Evolutionary conservation across 2,113 vertebrate species (phyloP), one percentile per base, ranked within the genome.

Genomic region (Thamnaconus septentrionalis): DNA sequence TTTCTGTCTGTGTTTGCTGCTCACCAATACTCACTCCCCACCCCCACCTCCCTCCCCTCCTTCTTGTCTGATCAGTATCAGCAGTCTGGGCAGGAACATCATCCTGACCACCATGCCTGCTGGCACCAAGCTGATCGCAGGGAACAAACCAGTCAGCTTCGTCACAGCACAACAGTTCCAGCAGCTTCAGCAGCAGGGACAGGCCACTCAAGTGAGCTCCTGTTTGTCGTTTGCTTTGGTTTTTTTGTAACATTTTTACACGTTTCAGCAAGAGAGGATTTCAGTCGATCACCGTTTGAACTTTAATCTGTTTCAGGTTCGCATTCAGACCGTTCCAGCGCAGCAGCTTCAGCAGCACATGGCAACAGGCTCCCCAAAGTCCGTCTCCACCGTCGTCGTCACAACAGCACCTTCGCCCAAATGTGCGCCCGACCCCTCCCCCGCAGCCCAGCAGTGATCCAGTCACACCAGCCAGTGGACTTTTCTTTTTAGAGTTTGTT

Each of bases 61-160:
- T 4, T 59, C 5, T 61, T 52, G 6, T 59, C 40, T 56, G 44
- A 66, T 46, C 71, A 98, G 96, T 80, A 93, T 99, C 74, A 91
- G 97, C 56, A 95, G 93, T 40, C 85, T 99, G 65, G 96, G 97
- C 7, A 92, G 97, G 59, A 99, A 99, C 63, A 98, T 99, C 79
- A 98, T 99, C 86, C 92, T 99, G 61, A 99, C 97, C 46, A 98
- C 96, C 0, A 96, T 99, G 95, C 97, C 97, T 0, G 96, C 97
- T 0, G 97, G 97, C 4, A 95, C 97, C 0, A 99, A 98, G 77
- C 91, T 99, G 65, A 97, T 98, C 0, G 93, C 97, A 5, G 97
- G 97, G 67, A 98, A 98, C 87, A 99, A 99, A 73, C 97, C 97
- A 0, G 95, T 99, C 73, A 98, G 97, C 79, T 98, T 98, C 62